A percentile compares a stretch with the other conserved stretches of the same genome.
These are phyloP conservation scores for Octopus sinensis DNA, from an alignment of 1,140 invertebrate species.

Conservation along the genomic window DNA sequence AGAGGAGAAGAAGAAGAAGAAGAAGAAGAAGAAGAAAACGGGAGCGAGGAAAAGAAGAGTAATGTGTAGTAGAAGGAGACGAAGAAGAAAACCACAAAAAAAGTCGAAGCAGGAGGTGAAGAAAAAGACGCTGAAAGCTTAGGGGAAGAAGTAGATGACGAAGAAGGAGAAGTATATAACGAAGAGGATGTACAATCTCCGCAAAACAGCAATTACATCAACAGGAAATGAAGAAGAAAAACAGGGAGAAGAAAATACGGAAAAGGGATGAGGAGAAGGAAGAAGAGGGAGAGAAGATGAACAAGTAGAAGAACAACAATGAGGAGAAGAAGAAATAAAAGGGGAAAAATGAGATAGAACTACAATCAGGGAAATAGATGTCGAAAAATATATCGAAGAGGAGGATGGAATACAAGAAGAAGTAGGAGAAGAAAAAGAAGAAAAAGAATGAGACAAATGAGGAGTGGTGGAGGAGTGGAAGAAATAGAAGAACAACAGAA, in stretches of 20 bases:
- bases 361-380: no score
- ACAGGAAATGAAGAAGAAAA: not conserved
- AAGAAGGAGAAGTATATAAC: not conserved
- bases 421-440: not conserved
- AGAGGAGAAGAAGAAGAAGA: slow-evolving; percentile 8
- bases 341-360: no score
- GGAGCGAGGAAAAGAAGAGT: not conserved
- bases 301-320: not conserved
- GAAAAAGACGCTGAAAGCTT: slow-evolving; percentile 12
- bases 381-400: no score
- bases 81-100: slow-evolving; percentile 18
- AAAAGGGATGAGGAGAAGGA: no score
- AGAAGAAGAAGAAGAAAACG: slow-evolving; percentile 3
- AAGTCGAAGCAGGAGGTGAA: slow-evolving; percentile 10
- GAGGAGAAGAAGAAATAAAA: not conserved
- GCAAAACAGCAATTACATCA: no score
- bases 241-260: not conserved
- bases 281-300: not conserved
- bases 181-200: no score
- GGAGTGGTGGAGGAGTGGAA: not conserved
- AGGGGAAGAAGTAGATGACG: not conserved
- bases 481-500: not conserved
- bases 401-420: not conserved
- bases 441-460: not conserved
- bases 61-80: not conserved